Base-by-base conservation (phyloP, 2,888 invertebrate genomes). In the Cancer borealis region DNA sequence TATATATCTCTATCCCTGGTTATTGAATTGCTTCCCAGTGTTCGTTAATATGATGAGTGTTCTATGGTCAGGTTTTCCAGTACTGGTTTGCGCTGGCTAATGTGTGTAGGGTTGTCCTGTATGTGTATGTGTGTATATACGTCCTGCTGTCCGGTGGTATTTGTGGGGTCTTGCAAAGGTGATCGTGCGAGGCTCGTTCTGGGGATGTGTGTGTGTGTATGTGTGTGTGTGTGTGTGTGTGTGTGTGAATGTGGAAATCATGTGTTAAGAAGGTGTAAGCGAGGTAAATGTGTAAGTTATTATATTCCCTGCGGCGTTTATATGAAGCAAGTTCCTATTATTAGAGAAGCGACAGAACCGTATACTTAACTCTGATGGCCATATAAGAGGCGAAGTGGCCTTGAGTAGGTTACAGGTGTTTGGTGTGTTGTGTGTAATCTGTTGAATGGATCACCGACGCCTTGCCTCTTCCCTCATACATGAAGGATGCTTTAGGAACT, bases 251-350 rank as follows among this genome's bases (percentile, higher is more conserved):
- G 39, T 39, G 39, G 39, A 39, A 39, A 39, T 60, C 26, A 26
- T 26, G 73, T 73, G 73, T 73, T 73, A 0, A 73, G n/a, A 0
- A 73, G n/a, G 73, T 26, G 73, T 73, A 26, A 10, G 73, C 6
- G 73, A 21, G 60, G 21, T n/a, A 73, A 10, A 26, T 73, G 54
- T 54, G 54, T 14, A 54, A 26, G 26, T 26, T n/a, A 1, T n/a
- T 73, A 26, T 73, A n/a, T 73, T n/a, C 73, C 73, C 73, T 10
- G 73, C n/a, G 73, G 73, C 73, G n/a, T 26, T 73, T 10, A 26
- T 73, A 26, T 73, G 73, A 73, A 73, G 73, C 73, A n/a, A 26
- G 73, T 73, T 73, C 73, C 73, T 73, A 73, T 73, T 73, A n/a
- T 73, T 73, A 26, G 73, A 21, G 73, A 73, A 26, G 73, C 26